Base-by-base conservation (phyloP, 2,888 invertebrate species). In the Seira ritae region DNA sequence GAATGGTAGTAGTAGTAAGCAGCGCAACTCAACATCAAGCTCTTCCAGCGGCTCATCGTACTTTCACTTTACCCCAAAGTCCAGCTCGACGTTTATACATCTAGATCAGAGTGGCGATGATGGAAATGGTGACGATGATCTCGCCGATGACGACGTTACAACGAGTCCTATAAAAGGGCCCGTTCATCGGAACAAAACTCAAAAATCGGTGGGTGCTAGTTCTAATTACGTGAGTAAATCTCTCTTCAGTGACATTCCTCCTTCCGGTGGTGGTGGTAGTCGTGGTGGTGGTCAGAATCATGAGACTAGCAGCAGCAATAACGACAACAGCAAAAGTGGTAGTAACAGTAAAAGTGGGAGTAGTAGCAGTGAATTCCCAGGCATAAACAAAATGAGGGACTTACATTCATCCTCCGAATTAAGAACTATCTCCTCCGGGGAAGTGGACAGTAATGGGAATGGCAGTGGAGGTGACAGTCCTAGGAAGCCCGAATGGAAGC, bases 61-160 rank as follows among this genome's bases (percentile, higher is more conserved):
- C 60, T 8, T 60, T 3, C 3, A 60, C 60, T 60, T 60, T n/a
- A 60, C 3, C 15, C 60, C 60, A 3, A 60, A 10, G 3, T 15
- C 50, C 66, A 71, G 31, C 67, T 79, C 79, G n/a, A 79, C 79
- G 0, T 79, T 79, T 66, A 72, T 79, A 22, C 55, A 60, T 1
- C 24, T 71, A 0, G 72, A n/a, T n/a, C n/a, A 79, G 15, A 68
- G 79, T 4, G 79, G 72, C 12, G 79, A 78, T 2, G 23, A 67
- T 15, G 46, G 12, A 8, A 67, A 23, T n/a, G 42, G 6, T n/a
- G n/a, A n/a, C n/a, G n/a, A n/a, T n/a, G n/a, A n/a, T n/a, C n/a
- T n/a, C 12, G 72, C 31, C 31, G 31, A 62, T 62, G 72, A 60
- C 20, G 37, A 4, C 12, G 50, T 55, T 60, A 12, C 1, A 4